Percentiles rank a stretch among this genome's conserved stretches.
These are phyloP conservation scores for Cosmia pyralina DNA, from an alignment of 2,888 invertebrate genomes.

Conservation along the genomic window DNA sequence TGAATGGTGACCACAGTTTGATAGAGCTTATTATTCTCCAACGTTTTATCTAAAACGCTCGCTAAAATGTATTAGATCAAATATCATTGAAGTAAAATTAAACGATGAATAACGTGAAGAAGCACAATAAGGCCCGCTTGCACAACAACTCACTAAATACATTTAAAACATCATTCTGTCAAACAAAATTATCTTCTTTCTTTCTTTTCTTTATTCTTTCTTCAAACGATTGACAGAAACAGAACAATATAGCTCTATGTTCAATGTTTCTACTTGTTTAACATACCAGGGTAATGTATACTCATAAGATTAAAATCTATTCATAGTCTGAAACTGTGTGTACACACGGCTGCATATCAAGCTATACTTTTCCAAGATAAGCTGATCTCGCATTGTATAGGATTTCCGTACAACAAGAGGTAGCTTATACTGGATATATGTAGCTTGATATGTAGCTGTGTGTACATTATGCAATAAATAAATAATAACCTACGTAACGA, in stretches of 20 bases:
- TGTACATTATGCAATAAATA: not conserved
- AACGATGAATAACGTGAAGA: conserved; percentile 24
- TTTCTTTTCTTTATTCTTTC: not conserved
- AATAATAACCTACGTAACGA: not conserved
- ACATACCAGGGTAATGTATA: not conserved
- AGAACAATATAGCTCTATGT: not conserved
- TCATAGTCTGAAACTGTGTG: not conserved
- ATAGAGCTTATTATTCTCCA: not conserved
- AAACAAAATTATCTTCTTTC: not conserved
- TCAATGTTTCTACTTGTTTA: not conserved
- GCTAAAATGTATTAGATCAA: not conserved
- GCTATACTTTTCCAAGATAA: no score
- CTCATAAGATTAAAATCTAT: not conserved
- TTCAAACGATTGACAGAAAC: not conserved
- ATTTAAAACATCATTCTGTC: no score
- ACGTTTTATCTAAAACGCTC: not conserved
- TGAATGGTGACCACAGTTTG: not conserved
- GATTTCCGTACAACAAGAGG: no score
- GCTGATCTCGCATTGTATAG: no score
- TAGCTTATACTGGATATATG: no score
- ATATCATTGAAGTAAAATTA: not conserved
- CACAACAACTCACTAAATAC: not conserved
- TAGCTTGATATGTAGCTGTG: no score
- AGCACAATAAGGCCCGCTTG: not conserved
- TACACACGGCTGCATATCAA: not conserved